These are phyloP conservation scores for Tanypteryx hageni DNA, from an alignment of 2,888 invertebrate genomes.

Conservation along the genomic window DNA sequence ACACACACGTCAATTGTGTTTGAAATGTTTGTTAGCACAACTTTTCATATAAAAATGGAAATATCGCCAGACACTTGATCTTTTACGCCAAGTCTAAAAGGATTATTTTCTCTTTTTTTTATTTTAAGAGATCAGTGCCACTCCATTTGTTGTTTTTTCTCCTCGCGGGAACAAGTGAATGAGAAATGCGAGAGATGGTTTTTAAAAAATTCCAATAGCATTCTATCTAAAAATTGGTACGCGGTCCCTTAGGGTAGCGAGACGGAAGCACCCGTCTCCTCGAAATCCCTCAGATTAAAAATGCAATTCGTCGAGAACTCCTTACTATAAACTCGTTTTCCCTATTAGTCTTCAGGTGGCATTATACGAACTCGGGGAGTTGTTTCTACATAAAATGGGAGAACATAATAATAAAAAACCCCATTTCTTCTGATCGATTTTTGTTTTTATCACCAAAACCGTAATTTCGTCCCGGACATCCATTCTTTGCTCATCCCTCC, in stretches of 20 bases:
- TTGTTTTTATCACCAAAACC: neutral
- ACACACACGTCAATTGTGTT: no score
- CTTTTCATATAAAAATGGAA: no score
- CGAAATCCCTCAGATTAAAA: neutral
- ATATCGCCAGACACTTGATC: no score
- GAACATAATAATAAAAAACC: neutral
- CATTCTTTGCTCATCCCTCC: neutral
- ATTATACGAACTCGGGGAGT: neutral
- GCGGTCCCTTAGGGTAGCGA: neutral
- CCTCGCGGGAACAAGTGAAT: no score
- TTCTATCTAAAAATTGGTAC: no score
- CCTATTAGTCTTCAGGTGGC: neutral
- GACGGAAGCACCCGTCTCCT: neutral
- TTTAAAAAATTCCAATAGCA: no score
- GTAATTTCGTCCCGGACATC: neutral
- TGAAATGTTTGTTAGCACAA: no score
- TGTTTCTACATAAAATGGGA: neutral
- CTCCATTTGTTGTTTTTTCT: no score
- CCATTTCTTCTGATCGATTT: neutral
- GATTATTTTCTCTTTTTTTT: no score
- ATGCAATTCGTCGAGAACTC: neutral
- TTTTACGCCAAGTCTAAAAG: no score
- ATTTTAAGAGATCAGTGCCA: no score
- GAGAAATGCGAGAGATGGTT: no score
- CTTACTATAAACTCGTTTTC: neutral